Conservation (phyloP, 2,888 invertebrate species). For the Geotrupes spiniger region DNA sequence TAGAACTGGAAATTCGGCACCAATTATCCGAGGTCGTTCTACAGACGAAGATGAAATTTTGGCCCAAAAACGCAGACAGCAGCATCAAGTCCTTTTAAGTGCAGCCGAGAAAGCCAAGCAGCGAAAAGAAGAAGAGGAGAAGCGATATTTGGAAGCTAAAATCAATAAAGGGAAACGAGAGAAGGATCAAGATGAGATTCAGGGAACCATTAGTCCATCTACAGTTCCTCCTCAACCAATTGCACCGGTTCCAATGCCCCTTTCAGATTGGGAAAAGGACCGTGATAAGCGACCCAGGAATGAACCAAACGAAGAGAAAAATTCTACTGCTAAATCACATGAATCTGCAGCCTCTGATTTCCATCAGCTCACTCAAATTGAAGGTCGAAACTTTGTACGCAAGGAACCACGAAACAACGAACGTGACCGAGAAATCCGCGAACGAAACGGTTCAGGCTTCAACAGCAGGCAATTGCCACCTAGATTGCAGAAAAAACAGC, state of each 20-base stretch:
- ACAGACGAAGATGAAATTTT: slow-evolving; percentile 61
- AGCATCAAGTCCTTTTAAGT: slow-evolving; percentile 69
- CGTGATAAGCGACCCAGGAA: slow-evolving; percentile 36
- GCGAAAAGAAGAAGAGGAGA: slow-evolving; percentile 86
- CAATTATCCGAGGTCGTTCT: slow-evolving; percentile 35
- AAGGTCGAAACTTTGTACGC: slow-evolving; percentile 48
- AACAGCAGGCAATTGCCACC: slow-evolving; percentile 80
- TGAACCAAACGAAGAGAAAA: slow-evolving; percentile 11
- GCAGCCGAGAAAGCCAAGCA: slow-evolving; percentile 81
- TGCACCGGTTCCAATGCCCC: slow-evolving; percentile 51
- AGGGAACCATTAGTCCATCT: slow-evolving; percentile 48
- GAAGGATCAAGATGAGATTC: slow-evolving; percentile 53
- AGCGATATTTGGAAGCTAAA: slow-evolving; percentile 66
- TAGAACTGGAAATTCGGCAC: slow-evolving; percentile 34
- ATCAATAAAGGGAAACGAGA: slow-evolving; percentile 57
- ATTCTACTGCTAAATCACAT: slow-evolving; percentile 11
- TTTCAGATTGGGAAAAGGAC: slow-evolving; percentile 56
- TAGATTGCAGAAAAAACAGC: slow-evolving; percentile 77
- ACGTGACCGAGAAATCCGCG: slow-evolving; percentile 34
- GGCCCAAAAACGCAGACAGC: slow-evolving; percentile 70
- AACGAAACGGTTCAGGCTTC: slow-evolving; percentile 53
- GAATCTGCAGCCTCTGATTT: slow-evolving; percentile 30
- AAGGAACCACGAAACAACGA: slow-evolving; percentile 37
- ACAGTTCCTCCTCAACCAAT: slow-evolving; percentile 47
- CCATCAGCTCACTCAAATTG: slow-evolving; percentile 49